Evolutionary conservation across 2,888 invertebrate species (phyloP), one percentile per base, ranked within the genome.

Genomic region (Entomobrya proxima): DNA sequence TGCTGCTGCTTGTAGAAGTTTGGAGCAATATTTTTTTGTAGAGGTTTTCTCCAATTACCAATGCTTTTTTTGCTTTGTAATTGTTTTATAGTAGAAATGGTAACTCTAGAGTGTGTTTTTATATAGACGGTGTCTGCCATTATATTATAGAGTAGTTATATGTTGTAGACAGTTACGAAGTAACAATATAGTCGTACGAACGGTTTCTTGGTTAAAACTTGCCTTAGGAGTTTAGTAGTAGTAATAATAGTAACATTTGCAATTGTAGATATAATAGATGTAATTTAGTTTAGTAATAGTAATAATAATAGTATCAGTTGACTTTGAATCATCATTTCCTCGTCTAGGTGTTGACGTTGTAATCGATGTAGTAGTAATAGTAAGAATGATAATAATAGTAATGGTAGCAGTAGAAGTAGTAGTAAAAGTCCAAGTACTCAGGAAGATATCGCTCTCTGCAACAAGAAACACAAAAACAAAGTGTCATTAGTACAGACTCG

Each of bases 381-480:
- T 76, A 78, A 32, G 52, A 58, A 37, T 52, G 72, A 69, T 30
- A 64, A 30, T 58, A 58, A 69, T 79, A 79, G 30, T 64, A 81
- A 61, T 76, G 72, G 78, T 78, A 76, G 44, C 80, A 67, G 78
- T 67, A 72, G 81, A 76, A 87, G 76, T 58, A 87, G 85, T 87
- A 85, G 87, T 87, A 87, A 79, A 85, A 86, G 82, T 87, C 85
- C 85, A 82, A 86, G 87, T 87, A 88, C 88, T 87, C 87, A 89
- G 89, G 89, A 89, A 89, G 89, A 89, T 89, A 89, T 87, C 88
- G 89, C 87, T 89, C 89, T 88, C 89, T 89, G 83, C 40, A 86
- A 85, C n/a, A n/a, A n/a, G n/a, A 50, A 76, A 85, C 55, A 40
- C 15, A 76, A 76, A 50, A 52, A 67, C 55, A 81, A n/a, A n/a